A percentile compares a stretch with the other conserved stretches of the same genome.
Evolutionary conservation across 2,888 invertebrate genomes (phyloP).

Genomic region (Icerya purchasi): DNA sequence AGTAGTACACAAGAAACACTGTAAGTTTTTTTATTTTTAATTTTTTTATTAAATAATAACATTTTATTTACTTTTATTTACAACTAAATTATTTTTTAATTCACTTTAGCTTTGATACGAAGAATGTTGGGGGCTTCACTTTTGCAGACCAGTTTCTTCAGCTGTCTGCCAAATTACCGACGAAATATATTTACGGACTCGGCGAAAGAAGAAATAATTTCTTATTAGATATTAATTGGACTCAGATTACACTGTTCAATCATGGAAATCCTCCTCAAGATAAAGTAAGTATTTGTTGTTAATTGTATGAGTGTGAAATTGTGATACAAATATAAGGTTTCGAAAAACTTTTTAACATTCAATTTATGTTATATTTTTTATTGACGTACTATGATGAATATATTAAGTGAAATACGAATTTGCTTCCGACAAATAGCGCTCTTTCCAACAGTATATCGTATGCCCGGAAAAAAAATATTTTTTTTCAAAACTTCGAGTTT

Average conservation of each 20-base stretch:
- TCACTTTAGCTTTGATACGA: slow-evolving; percentile 40
- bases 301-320: no score
- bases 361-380: no score
- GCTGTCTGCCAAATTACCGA: slow-evolving; percentile 37
- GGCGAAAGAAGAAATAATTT: slow-evolving; percentile 46
- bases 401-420: no score
- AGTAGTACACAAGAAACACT: slow-evolving; percentile 13
- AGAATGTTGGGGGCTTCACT: slow-evolving; percentile 42
- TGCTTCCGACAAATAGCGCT: no score
- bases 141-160: slow-evolving; percentile 56
- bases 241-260: slow-evolving; percentile 44
- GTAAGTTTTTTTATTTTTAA: slow-evolving; percentile 7
- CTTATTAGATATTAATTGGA: slow-evolving; percentile 41
- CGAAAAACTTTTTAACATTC: no score
- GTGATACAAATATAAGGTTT: no score
- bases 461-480: no score
- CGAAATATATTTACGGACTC: slow-evolving; percentile 45
- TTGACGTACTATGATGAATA: no score
- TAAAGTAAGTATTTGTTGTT: slow-evolving; percentile 33
- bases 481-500: no score
- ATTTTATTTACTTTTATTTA: neutral
- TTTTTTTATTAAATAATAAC: neutral
- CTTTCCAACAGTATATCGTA: no score
- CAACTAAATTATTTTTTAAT: neutral
- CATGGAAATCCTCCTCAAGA: slow-evolving; percentile 41